Evolutionary conservation across 2,888 invertebrate species (phyloP).

Genomic region (Drosophila silvestris): DNA sequence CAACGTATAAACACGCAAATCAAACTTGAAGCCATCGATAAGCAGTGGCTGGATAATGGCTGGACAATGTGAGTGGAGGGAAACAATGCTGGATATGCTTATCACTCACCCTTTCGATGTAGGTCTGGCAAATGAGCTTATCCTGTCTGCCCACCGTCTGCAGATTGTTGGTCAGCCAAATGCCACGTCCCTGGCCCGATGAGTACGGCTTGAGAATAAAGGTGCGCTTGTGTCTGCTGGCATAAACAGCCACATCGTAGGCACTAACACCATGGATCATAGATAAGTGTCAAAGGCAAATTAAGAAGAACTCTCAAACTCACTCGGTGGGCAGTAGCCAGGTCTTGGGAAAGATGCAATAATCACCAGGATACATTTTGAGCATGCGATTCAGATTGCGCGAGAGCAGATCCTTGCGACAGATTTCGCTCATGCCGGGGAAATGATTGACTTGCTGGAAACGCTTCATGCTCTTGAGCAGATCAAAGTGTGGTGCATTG

Average conservation of each 20-base stretch:
- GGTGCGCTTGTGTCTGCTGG: constrained; percentile 88
- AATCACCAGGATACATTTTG: constrained; percentile 94
- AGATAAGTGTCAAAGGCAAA: neutral
- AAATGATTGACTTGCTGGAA: constrained; percentile 97
- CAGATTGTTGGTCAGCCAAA: constrained; percentile 93
- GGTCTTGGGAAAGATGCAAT: constrained; percentile 96
- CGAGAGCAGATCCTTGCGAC: constrained; percentile 95
- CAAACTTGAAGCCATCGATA: constrained; percentile 97
- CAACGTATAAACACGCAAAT: constrained; percentile 94
- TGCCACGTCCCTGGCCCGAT: constrained; percentile 96
- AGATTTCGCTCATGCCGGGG: constrained; percentile 95
- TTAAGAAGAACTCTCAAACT: constrained; percentile 75
- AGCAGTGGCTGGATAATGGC: constrained; percentile 89
- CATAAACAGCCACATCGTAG: constrained; percentile 89
- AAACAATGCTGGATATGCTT: neutral
- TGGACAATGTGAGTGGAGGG: neutral
- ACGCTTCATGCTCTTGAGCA: constrained; percentile 96
- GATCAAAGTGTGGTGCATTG: constrained; percentile 89
- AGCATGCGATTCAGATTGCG: constrained; percentile 96
- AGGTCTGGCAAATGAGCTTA: constrained; percentile 94
- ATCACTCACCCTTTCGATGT: constrained; percentile 85
- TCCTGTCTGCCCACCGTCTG: constrained; percentile 91
- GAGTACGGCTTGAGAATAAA: constrained; percentile 96
- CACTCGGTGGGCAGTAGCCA: constrained; percentile 97
- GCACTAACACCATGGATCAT: neutral